Evolutionary conservation across 1,140 invertebrate species (phyloP).

Genomic region (Globodera rostochiensis): DNA sequence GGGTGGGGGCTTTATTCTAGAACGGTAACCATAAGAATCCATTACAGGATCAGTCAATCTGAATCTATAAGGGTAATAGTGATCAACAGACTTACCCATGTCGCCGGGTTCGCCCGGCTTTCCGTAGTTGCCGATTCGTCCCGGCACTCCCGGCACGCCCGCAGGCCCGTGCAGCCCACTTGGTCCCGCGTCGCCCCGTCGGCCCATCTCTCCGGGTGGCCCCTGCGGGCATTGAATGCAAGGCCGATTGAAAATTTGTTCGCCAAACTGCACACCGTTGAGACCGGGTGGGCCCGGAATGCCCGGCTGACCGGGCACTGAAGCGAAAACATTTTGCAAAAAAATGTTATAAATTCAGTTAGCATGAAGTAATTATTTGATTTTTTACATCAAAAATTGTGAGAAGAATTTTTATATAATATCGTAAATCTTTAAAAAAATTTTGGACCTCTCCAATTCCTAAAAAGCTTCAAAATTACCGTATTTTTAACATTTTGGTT

Average conservation of each 20-base stretch:
- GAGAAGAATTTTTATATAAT: no score
- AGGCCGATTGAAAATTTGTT: constrained; percentile 11
- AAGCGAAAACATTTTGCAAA: neutral
- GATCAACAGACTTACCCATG: neutral
- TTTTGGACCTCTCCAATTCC: no score
- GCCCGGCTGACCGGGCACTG: constrained; percentile 10
- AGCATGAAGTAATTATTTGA: no score
- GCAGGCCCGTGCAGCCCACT: neutral
- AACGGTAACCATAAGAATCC: no score
- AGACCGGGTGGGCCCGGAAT: constrained; percentile 15
- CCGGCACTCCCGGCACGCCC: neutral
- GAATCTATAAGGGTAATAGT: no score
- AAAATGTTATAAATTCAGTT: neutral
- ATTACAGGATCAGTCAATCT: no score
- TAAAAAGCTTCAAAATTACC: no score
- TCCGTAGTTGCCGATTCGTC: neutral
- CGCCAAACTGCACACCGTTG: constrained; percentile 9
- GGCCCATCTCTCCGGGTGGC: constrained; percentile 10
- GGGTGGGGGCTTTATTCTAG: no score
- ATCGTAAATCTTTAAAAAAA: no score
- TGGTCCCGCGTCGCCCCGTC: neutral
- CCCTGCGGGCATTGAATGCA: constrained; percentile 17
- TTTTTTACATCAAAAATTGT: no score
- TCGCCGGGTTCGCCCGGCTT: neutral
- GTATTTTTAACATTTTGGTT: no score